Base-by-base conservation (phyloP, 2,113 vertebrate genomes). In the Channa maculata region DNA sequence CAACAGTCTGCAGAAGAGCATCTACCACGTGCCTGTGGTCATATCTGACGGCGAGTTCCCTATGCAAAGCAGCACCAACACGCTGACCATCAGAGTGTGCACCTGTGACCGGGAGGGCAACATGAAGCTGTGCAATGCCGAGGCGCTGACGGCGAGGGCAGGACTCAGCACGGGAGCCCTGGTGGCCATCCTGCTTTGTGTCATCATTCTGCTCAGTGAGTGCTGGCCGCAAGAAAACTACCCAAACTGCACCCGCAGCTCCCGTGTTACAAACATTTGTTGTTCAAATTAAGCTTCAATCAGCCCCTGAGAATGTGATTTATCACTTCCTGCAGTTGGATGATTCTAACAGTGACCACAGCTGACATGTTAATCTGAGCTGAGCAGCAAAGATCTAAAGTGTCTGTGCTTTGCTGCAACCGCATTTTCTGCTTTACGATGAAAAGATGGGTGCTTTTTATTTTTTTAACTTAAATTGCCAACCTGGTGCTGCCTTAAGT, bases 121-220 rank as follows among this genome's bases (percentile, higher is more conserved):
- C 92, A 96, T 96, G 96, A 95, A 96, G 91, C 96, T 96, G 73
- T 99, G 98, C 84, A 96, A 96, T 3, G 95, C 96, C 0, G 97
- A 98, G 91, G 96, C 97, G 2, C 93, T 97, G 52, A 92, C 95
- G 48, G 96, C 96, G 48, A 93, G 95, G 37, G 95, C 97, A 3
- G 98, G 98, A 6, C 95, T 99, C 84, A 99, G 97, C 94, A 98
- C 98, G 0, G 97, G 96, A 1, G 98, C 98, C 15, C 92, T 99
- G 72, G 93, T 98, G 78, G 98, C 98, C 89, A 99, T 99, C 84
- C 94, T 99, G 59, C 95, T 98, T 58, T 99, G 98, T 43, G 95
- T 97, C 92, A 84, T 98, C 91, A 99, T 97, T 80, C 91, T 99
- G 76, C 95, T 99, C 41, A 94, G 98, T 99, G 94, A 98, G 96